phyloP scores from a whole-genome alignment of 1,140 invertebrate species.

The Papilio aristodemus region DNA sequence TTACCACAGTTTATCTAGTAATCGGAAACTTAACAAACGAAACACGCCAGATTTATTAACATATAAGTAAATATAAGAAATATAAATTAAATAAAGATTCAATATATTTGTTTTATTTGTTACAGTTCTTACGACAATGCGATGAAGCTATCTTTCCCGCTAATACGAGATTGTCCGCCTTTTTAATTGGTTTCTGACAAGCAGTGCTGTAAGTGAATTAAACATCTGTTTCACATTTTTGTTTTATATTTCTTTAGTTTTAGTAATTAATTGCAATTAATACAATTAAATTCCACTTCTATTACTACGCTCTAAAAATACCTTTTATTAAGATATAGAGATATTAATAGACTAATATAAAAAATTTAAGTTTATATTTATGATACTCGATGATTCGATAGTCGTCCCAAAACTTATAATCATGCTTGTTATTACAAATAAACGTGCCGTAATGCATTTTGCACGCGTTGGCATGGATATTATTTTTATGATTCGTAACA shows the following conservation, averaged over 20 bases:
- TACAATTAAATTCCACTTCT: not conserved
- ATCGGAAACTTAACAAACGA: not conserved
- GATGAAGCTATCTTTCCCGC: constrained; percentile 50
- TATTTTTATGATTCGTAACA: not conserved
- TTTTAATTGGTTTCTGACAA: constrained; percentile 47
- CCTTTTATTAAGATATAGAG: too few relatives aligned
- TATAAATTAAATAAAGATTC: not conserved
- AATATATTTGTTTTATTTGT: constrained; percentile 43
- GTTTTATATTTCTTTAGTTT: not conserved
- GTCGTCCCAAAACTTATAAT: not conserved
- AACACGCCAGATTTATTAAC: too few relatives aligned
- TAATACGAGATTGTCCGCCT: constrained; percentile 44
- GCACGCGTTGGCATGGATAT: constrained; percentile 10
- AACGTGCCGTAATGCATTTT: constrained; percentile 13
- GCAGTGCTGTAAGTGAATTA: constrained; percentile 42
- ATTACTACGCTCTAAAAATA: too few relatives aligned
- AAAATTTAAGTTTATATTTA: too few relatives aligned
- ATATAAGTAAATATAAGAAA: too few relatives aligned
- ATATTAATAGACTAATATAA: too few relatives aligned
- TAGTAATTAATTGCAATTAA: not conserved
- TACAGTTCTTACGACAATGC: constrained; percentile 66
- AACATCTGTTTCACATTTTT: not conserved
- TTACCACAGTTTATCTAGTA: constrained; percentile 23
- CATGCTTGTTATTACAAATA: not conserved
- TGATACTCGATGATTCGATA: too few relatives aligned